A percentile compares a stretch with the other conserved stretches of the same genome.
These are phyloP conservation scores for Apogon talboti DNA, from an alignment of 2,797 vertebrate species.

Conservation along the genomic window DNA sequence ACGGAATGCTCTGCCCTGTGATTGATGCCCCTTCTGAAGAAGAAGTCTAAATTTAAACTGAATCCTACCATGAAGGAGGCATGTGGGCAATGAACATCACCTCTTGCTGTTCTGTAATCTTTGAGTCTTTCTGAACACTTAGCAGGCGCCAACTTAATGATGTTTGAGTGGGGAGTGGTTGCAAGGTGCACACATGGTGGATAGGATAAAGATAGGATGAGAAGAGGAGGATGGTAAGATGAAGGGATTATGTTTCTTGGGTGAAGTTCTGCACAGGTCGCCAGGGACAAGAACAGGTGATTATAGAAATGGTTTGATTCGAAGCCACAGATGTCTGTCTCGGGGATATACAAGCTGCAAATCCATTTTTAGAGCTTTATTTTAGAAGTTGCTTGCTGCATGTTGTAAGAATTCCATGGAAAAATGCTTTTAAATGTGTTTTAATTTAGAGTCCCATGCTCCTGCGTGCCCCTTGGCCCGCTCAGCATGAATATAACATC, in stretches of 20 bases:
- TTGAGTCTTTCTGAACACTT: conserved; percentile 30
- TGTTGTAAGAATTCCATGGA: conserved; percentile 26
- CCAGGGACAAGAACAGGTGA: conserved; percentile 60
- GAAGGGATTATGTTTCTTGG: conserved; percentile 62
- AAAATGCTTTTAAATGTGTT: conserved; percentile 44
- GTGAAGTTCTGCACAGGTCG: conserved; percentile 49
- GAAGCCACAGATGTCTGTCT: conserved; percentile 43
- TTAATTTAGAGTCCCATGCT: conserved; percentile 36
- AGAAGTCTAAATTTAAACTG: conserved; percentile 41
- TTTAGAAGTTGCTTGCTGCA: conserved; percentile 43
- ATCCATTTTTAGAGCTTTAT: conserved; percentile 45
- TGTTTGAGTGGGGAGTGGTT: conserved; percentile 52
- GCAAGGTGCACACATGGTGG: conserved; percentile 49
- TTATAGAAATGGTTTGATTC: conserved; percentile 57
- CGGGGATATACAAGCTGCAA: conserved; percentile 36
- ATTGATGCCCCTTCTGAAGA: conserved; percentile 35
- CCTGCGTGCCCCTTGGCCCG: conserved; percentile 17
- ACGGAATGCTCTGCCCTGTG: conserved; percentile 33
- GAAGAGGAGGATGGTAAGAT: conserved; percentile 42
- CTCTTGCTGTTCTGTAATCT: conserved; percentile 26
- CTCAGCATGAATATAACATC: conserved; percentile 64
- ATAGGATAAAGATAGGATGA: conserved; percentile 52
- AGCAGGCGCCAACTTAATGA: conserved; percentile 34
- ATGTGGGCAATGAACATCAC: conserved; percentile 22
- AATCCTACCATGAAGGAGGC: conserved; percentile 14